Conservation (phyloP, 2,797 vertebrate species). For the Semaprochilodus insignis region DNA sequence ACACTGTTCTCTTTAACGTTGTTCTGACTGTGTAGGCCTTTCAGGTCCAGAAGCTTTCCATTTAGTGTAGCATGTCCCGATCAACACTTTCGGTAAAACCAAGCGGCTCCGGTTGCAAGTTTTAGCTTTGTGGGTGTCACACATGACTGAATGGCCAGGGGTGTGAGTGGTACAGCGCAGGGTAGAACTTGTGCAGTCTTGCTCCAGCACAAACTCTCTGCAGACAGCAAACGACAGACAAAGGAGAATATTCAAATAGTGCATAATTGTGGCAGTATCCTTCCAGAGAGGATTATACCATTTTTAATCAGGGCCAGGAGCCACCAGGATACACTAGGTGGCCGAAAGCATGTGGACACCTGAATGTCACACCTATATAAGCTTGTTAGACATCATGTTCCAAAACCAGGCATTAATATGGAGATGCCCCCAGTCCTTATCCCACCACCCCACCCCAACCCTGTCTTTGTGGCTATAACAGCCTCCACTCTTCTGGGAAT, state of each 20-base stretch:
- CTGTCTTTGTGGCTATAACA: too few relatives aligned
- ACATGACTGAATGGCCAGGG: not conserved
- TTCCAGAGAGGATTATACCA: too few relatives aligned
- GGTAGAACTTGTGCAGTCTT: slow-evolving; percentile 8
- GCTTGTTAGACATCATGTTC: too few relatives aligned
- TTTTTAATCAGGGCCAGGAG: too few relatives aligned
- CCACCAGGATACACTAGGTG: too few relatives aligned
- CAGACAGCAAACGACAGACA: not conserved
- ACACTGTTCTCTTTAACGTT: not conserved
- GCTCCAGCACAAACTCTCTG: not conserved
- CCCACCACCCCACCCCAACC: too few relatives aligned
- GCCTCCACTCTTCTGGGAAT: too few relatives aligned
- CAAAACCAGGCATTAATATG: too few relatives aligned
- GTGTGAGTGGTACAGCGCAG: not conserved
- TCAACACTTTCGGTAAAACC: slow-evolving; percentile 14
- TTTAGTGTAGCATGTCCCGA: slow-evolving; percentile 6
- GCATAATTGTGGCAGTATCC: not conserved
- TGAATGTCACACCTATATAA: too few relatives aligned
- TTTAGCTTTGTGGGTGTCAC: not conserved
- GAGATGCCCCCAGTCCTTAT: too few relatives aligned
- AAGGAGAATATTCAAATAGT: not conserved
- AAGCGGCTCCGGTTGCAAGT: not conserved
- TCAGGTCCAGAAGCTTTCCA: not conserved
- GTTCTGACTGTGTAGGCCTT: not conserved
- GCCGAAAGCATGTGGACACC: too few relatives aligned